Base-by-base conservation (phyloP, 2,888 invertebrate genomes). In the Callyntrura sp. region DNA sequence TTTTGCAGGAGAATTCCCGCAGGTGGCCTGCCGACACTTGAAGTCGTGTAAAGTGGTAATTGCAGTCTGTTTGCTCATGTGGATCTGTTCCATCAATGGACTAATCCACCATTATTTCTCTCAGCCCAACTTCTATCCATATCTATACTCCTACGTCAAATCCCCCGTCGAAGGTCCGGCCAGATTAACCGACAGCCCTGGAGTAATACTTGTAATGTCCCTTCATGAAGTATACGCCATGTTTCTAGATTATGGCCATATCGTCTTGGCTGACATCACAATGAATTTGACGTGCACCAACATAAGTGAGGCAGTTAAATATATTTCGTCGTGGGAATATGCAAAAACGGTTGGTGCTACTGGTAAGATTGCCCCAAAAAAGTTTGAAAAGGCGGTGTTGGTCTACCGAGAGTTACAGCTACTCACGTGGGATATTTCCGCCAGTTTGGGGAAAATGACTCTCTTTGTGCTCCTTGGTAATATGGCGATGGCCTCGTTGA, bases 241-340 rank as follows among this genome's bases (percentile, higher is more conserved):
- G 81, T 28, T 82, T 62, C 12, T 82, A 0, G 6, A 20, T n/a
- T 82, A 82, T 17, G 81, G 81, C 2, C 60, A 82, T 28, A 82
- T 82, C 43, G 43, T 82, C 2, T 20, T 82, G 8, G 35, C 62
- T 0, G 81, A 82, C 23, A 17, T 82, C 35, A 20, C 43, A 5
- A n/a, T 20, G 0, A 0, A 35, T 23, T 20, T 81, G n/a, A 0
- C 17, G 3, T 82, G 81, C 23, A 14, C 5, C 0, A n/a, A 12
- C 0, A 62, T 82, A 6, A 62, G 43, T 1, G 20, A 62, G 43
- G 25, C 35, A 8, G 9, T 81, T 8, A 81, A 17, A 28, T 43
- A 20, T 14, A 17, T 62, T 5, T 48, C 43, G 17, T 70, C 70
- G 9, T 0, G 8, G 2, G 43, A 43, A 6, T 5, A 43, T 1